These are phyloP conservation scores for Yasuhikotakia modesta DNA, from an alignment of 2,797 vertebrate genomes.

Conservation along the genomic window DNA sequence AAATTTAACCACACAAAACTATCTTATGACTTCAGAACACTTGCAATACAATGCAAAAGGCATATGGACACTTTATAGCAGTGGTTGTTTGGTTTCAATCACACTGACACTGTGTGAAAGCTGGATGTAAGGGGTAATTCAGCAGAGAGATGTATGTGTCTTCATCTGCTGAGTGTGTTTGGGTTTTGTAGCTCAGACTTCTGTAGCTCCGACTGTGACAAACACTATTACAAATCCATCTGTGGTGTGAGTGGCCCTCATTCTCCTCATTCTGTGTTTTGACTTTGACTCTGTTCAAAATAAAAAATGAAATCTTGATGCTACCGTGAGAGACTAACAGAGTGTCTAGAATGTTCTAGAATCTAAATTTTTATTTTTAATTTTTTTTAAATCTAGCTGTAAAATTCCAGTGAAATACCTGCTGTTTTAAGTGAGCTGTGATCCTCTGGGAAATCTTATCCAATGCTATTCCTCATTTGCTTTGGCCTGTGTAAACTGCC, in stretches of 20 bases:
- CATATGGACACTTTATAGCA: background rate
- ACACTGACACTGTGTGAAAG: conserved; percentile 26
- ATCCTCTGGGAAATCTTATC: too few species aligned
- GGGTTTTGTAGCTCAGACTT: conserved; percentile 33
- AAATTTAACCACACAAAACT: background rate
- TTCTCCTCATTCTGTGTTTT: conserved; percentile 9
- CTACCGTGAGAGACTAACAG: background rate
- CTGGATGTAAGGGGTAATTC: conserved; percentile 13
- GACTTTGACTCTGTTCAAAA: conserved; percentile 22
- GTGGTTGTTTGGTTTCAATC: conserved; percentile 29
- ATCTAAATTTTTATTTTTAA: too few species aligned
- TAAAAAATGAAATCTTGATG: conserved; percentile 15
- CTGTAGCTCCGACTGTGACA: conserved; percentile 12
- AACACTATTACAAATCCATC: conserved; percentile 39
- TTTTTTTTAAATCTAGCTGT: too few species aligned
- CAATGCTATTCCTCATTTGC: too few species aligned
- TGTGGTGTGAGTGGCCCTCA: conserved; percentile 1
- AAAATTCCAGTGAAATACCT: too few species aligned
- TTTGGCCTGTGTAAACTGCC: too few species aligned
- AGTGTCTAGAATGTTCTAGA: too few species aligned
- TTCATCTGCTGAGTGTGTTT: conserved; percentile 45
- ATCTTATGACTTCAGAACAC: too few species aligned
- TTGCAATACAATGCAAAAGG: too few species aligned
- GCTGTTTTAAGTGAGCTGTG: too few species aligned
- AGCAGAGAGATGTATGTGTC: conserved; percentile 28